These are phyloP conservation scores for Rhagoletis zephyria DNA, from an alignment of 1,140 invertebrate species.

Conservation along the genomic window DNA sequence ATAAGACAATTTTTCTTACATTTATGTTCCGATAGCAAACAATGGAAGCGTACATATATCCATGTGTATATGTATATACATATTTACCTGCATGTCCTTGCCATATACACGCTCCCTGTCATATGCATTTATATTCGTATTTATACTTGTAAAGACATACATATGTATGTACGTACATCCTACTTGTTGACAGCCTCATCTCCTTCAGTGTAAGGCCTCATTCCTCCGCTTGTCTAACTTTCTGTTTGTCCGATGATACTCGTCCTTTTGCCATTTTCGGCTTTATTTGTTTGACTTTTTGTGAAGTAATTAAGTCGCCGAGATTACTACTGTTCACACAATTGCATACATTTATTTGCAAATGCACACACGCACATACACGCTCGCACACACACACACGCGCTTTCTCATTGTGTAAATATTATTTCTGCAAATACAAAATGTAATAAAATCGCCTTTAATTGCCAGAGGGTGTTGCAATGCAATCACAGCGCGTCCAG, in stretches of 20 bases:
- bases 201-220: neutral
- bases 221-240: neutral
- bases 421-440: slow-evolving; percentile 33
- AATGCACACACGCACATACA: neutral
- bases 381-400: no score
- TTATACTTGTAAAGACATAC: neutral
- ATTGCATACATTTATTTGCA: neutral
- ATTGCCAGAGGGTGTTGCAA: slow-evolving; percentile 35
- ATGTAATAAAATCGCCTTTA: slow-evolving; percentile 48
- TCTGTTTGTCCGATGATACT: neutral
- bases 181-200: neutral
- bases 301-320: slow-evolving; percentile 48
- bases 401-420: neutral
- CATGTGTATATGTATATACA: neutral
- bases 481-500: neutral
- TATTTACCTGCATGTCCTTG: neutral
- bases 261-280: neutral
- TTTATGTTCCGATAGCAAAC: neutral
- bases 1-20: neutral
- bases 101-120: no score
- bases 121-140: neutral
- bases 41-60: neutral
- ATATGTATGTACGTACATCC: neutral
- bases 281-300: slow-evolving; percentile 36
- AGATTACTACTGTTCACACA: slow-evolving; percentile 46